Percentiles rank a stretch among this genome's conserved stretches.
Evolutionary conservation across 2,797 vertebrate genomes (phyloP).

Genomic region (Muscicapa striata): DNA sequence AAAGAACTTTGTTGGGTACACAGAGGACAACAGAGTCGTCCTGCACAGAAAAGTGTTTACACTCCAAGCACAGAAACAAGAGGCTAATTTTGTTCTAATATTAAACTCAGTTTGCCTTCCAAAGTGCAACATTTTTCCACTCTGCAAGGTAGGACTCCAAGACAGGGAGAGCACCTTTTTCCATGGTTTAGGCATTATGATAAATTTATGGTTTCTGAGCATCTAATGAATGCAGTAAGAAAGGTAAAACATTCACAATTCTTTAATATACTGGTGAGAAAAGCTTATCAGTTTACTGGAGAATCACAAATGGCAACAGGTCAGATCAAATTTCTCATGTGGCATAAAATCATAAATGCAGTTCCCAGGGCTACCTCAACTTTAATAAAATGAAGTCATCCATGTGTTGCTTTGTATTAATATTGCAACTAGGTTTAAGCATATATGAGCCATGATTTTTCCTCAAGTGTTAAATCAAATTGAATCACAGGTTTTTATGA

Average conservation of each 20-base stretch:
- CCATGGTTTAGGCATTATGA: not conserved
- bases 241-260: conserved; percentile 24
- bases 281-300: conserved; percentile 62
- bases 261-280: conserved; percentile 40
- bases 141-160: not conserved
- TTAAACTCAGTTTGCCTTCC: not conserved
- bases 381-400: conserved; percentile 82
- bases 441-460: conserved; percentile 65
- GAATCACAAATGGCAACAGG: conserved; percentile 67
- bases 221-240: conserved; percentile 43
- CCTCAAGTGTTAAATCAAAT: conserved; percentile 78
- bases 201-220: conserved; percentile 3
- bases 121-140: not conserved
- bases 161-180: not conserved
- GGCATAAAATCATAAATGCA: conserved; percentile 63
- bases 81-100: not conserved
- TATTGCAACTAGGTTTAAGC: conserved; percentile 68
- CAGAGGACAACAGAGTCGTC: not conserved
- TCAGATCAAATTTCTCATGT: conserved; percentile 68
- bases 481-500: conserved; percentile 79
- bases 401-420: conserved; percentile 75
- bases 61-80: not conserved
- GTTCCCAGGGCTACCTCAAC: conserved; percentile 70
- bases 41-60: not conserved
- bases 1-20: not conserved